Base-by-base conservation (phyloP, 2,888 invertebrate species). In the Gastrophysa polygoni region DNA sequence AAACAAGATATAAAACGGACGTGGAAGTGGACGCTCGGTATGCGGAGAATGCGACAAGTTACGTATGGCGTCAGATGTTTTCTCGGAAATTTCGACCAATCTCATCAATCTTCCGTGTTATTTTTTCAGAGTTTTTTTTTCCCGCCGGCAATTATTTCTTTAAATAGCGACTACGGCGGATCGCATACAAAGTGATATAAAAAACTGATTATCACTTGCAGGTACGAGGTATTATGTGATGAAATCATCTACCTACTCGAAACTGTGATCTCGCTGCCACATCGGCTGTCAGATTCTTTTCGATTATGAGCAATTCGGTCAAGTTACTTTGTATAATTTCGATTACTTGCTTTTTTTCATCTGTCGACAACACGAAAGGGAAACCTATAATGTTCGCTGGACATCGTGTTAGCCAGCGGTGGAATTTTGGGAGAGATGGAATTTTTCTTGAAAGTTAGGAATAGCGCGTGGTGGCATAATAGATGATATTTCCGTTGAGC, bases 181-280 rank as follows among this genome's bases (percentile, higher is more conserved):
- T 10, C 29, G n/a, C 14, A 4, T 38, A n/a, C 14, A 14, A 38
- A 38, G 38, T 38, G 14, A 11, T 38, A 24, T n/a, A 38, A 38
- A 38, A 38, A 38, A 38, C 38, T 38, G 38, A 38, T 38, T 38
- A 38, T 38, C 38, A 38, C 38, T 38, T 38, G 38, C 38, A 38
- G 38, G 38, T 38, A 38, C 3, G 7, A 38, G 14, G 14, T 38
- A 14, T 38, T 11, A 11, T 38, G 14, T 38, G 38, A 38, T 38
- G 38, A 38, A n/a, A 38, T 38, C 38, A 14, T n/a, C 38, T 38
- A 38, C 11, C 14, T 32, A 10, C 29, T 32, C 6, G 29, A 10
- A 32, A 32, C 6, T 32, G 6, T 6, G n/a, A n/a, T n/a, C n/a
- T n/a, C n/a, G 29, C 29, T 32, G 29, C 29, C n/a, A n/a, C n/a